These are phyloP conservation scores for Porites rus DNA, from an alignment of 92 coral and sea anemone genomes.

Conservation along the genomic window DNA sequence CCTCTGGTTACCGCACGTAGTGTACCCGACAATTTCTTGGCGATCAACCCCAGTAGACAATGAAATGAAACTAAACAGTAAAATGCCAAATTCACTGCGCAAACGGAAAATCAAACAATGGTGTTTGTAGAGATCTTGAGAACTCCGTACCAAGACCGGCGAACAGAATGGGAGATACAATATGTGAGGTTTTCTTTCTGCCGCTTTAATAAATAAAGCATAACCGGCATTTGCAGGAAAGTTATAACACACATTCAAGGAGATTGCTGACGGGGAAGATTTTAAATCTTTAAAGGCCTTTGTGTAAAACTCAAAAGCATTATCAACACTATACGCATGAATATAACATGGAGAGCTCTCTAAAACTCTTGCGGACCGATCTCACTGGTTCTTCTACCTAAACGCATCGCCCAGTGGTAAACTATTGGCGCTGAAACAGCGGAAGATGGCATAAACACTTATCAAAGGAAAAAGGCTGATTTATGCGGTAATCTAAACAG, in stretches of 20 bases:
- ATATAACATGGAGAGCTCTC: not conserved
- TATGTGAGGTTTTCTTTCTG: not conserved
- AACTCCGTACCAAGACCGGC: not conserved
- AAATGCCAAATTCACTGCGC: constrained; percentile 25
- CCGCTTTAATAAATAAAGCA: not conserved
- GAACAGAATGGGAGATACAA: not conserved
- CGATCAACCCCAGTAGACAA: not conserved
- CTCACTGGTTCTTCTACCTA: constrained; percentile 5
- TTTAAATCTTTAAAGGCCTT: constrained; percentile 30
- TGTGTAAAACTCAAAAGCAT: constrained; percentile 35
- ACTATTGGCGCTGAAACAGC: not conserved
- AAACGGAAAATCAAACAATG: constrained; percentile 28
- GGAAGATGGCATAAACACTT: not conserved
- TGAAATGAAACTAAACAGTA: constrained; percentile 1
- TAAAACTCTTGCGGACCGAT: constrained; percentile 23
- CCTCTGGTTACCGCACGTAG: not conserved
- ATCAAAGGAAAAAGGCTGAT: not conserved
- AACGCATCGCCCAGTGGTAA: not conserved
- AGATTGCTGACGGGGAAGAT: constrained; percentile 10
- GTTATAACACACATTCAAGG: constrained; percentile 6
- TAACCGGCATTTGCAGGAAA: not conserved
- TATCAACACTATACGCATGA: constrained; percentile 27
- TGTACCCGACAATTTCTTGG: not conserved
- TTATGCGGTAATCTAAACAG: not conserved
- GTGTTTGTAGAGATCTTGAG: not conserved